Evolutionary conservation across 2,797 vertebrate genomes (phyloP), one percentile per base, ranked within the genome.

Genomic region (Dallia pectoralis): DNA sequence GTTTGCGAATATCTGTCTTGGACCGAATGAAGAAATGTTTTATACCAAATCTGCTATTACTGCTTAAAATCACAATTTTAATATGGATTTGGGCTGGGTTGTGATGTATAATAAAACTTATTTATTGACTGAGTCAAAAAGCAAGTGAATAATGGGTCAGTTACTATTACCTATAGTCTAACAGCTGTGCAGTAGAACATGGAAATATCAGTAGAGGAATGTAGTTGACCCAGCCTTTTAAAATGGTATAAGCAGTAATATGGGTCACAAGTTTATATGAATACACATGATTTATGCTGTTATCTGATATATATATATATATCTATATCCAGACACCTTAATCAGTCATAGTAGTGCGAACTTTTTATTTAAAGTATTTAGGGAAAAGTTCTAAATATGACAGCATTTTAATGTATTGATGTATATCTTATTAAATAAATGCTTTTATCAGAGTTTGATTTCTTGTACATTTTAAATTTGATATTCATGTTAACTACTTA

Each of bases 391-490:
- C 79, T 87, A 86, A 86, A 67, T 76, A 83, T 83, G 82, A 89
- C 83, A 87, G 81, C 84, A 82, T 87, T 85, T 87, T 86, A 87
- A 70, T 62, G 40, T 61, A 71, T 44, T 44, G 9, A 44, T 44
- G 4, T 11, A 44, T 44, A 77, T 79, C 71, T 47, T 81, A 18
- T 68, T 47, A 1, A 91, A 91, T 91, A 91, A 90, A 92, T 91
- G 87, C 18, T 61, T 44, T 87, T 79, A 82, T 77, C 27, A 71
- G 56, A 77, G 47, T 12, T 22, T 66, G 5, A 4, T 71, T n/a
- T 29, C 30, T 22, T 47, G 4, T 47, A 32, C 1, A 25, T 44
- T n/a, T n/a, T 16, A 64, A 44, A 32, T 71, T 25, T 40, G 14
- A 67, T 25, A 67, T 53, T 47, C 59, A 8, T 14, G 61, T 27